Percentiles rank a stretch among this genome's conserved stretches.
These are phyloP conservation scores for Etheostoma cragini DNA, from an alignment of 2,113 vertebrate genomes.

Conservation along the genomic window DNA sequence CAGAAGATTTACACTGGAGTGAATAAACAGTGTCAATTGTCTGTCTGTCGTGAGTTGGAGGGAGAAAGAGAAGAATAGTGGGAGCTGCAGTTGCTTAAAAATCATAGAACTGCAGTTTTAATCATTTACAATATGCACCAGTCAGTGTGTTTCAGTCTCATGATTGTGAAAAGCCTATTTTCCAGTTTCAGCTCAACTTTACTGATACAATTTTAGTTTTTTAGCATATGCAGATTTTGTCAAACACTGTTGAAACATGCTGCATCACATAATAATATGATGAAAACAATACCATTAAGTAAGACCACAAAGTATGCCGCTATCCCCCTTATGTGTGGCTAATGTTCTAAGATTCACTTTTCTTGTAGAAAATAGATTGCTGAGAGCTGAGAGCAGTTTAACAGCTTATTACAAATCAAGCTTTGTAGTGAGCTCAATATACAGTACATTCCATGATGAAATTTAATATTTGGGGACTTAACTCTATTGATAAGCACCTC, in stretches of 20 bases:
- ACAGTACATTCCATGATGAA: conserved; percentile 8
- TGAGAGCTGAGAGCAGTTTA: conserved; percentile 9
- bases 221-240: neutral
- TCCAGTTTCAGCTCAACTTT: neutral
- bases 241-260: neutral
- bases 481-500: neutral
- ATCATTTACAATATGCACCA: conserved; percentile 5
- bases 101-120: neutral
- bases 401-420: conserved; percentile 11
- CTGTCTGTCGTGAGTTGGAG: neutral
- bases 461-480: conserved; percentile 8
- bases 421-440: conserved; percentile 1
- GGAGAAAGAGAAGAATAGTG: neutral
- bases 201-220: neutral
- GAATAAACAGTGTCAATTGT: conserved; percentile 22
- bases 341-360: conserved; percentile 33
- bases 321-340: conserved; percentile 33
- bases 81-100: neutral
- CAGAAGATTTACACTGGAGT: conserved; percentile 32
- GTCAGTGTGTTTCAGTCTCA: neutral
- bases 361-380: conserved; percentile 27
- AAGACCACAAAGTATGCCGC: neutral
- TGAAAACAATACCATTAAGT: conserved; percentile 9
- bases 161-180: conserved; percentile 3
- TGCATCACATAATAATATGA: conserved; percentile 8